These are phyloP conservation scores for Drosophila kikkawai DNA, from an alignment of 1,140 invertebrate genomes.

Conservation along the genomic window DNA sequence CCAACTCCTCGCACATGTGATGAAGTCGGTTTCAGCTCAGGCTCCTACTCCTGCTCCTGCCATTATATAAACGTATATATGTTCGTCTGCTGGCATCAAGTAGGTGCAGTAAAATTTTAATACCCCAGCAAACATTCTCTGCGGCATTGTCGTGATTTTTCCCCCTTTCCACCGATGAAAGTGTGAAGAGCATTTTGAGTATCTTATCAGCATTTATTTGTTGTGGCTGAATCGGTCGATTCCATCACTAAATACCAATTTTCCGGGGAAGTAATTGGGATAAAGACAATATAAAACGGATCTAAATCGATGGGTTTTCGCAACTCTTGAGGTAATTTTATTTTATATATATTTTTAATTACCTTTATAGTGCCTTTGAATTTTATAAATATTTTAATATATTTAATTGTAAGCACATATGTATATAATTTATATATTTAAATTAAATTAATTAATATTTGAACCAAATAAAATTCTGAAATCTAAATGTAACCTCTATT, in stretches of 20 bases:
- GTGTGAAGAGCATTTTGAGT: constrained; percentile 62
- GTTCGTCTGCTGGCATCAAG: constrained; percentile 37
- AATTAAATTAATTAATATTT: neutral
- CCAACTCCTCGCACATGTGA: constrained; percentile 64
- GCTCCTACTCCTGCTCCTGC: constrained; percentile 7
- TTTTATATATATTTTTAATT: neutral
- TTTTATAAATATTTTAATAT: neutral
- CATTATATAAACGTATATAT: constrained; percentile 7
- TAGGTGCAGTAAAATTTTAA: constrained; percentile 75
- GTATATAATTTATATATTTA: neutral
- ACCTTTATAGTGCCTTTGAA: no score
- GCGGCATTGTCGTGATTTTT: constrained; percentile 54
- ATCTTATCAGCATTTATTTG: constrained; percentile 70
- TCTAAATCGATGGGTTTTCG: no score
- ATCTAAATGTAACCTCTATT: neutral
- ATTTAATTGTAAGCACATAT: no score
- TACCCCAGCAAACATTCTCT: constrained; percentile 49
- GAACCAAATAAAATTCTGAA: neutral
- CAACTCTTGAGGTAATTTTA: neutral
- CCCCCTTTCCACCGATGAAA: constrained; percentile 22
- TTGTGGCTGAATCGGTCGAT: constrained; percentile 6
- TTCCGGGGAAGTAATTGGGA: neutral
- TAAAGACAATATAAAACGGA: neutral
- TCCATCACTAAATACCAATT: constrained; percentile 7
- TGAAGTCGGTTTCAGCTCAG: constrained; percentile 19